Evolutionary conservation across 2,113 vertebrate genomes (phyloP).

Genomic region (Ailurus styani): DNA sequence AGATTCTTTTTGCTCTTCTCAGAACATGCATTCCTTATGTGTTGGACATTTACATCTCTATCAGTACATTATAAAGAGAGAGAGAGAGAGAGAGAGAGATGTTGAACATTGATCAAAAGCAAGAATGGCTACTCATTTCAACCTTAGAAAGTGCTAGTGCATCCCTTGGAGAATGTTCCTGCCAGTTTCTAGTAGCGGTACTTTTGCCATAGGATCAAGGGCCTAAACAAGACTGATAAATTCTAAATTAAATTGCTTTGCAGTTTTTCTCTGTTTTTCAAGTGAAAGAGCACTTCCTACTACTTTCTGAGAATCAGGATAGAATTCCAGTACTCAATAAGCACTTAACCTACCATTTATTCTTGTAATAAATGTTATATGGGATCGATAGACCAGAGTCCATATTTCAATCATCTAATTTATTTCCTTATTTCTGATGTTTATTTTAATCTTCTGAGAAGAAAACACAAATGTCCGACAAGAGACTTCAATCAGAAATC

Average conservation of each 20-base stretch:
- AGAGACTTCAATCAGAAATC: not conserved
- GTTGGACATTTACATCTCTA: not conserved
- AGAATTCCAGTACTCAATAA: conserved; percentile 26
- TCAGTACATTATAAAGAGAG: not conserved
- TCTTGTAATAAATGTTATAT: not conserved
- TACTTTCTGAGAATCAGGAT: conserved; percentile 11
- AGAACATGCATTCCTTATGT: not conserved
- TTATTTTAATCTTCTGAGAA: not conserved
- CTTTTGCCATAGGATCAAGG: not conserved
- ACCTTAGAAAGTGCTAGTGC: not conserved
- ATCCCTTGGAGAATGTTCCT: not conserved
- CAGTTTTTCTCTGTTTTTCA: not conserved
- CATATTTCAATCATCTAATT: not conserved
- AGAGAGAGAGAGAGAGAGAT: not conserved
- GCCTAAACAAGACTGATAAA: not conserved
- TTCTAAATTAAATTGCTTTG: not conserved
- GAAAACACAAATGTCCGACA: not conserved
- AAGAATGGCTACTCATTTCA: not conserved
- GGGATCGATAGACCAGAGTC: not conserved
- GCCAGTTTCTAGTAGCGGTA: not conserved
- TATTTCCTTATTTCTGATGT: not conserved
- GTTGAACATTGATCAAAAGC: not conserved
- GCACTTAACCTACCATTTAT: conserved; percentile 1
- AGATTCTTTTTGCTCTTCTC: not conserved
- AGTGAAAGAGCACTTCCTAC: not conserved